Base-by-base conservation (phyloP, 2,113 vertebrate species). In the Aspidoscelis tigris region DNA sequence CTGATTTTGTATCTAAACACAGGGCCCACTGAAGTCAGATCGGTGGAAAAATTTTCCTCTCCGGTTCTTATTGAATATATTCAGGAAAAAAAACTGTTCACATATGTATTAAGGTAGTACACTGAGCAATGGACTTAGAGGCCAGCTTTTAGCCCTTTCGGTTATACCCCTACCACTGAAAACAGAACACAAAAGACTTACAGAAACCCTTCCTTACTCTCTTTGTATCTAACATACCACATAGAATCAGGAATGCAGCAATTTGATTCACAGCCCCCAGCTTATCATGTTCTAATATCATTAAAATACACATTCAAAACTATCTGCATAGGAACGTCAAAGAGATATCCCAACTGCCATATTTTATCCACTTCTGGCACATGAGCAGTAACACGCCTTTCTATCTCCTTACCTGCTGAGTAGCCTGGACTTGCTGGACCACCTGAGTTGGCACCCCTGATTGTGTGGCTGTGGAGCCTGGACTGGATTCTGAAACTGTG, bases 371-470 rank as follows among this genome's bases (percentile, higher is more conserved):
- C 61, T 11, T 50, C 7, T 18, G 24, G 26, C 69, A 43, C 7
- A 53, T 18, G 24, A 21, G 24, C 20, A 65, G 41, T 43, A 72
- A 26, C 4, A 39, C 10, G 18, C 43, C n/a, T 53, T 50, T n/a
- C 20, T 14, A 43, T 7, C 0, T 2, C 75, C 86, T 91, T 96
- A 98, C 97, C 97, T 98, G 97, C 88, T 96, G 93, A 44, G 95
- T 93, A 33, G 95, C 95, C 90, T 97, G 97, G 86, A 97, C 96
- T 85, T 97, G 97, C 82, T 98, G 97, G 33, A 98, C 97, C 89
- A 97, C 97, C 89, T 98, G 98, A 47, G 97, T 97, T 1, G 98
- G 97, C 65, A 97, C 96, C 18, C 95, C 95, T 0, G 96, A 95
- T 93, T 97, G 97, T 79, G 97, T 95, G 71, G 96, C 96, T 4